These are phyloP conservation scores for Caenorhabditis sulstoni DNA, from an alignment of 2,888 invertebrate species.

Conservation along the genomic window DNA sequence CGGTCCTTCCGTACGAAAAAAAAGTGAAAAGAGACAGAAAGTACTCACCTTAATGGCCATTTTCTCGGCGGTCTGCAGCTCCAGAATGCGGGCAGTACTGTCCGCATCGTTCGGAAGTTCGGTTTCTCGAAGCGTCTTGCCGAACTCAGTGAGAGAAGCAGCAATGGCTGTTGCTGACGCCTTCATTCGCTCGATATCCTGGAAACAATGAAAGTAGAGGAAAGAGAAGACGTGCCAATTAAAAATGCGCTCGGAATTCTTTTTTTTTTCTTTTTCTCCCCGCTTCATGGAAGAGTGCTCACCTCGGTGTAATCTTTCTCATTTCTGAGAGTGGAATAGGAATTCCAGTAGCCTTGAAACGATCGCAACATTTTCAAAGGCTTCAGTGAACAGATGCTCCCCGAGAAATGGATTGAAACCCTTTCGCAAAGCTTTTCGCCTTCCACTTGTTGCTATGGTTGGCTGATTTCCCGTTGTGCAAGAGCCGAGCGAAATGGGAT, in stretches of 20 bases:
- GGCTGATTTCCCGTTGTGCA: slow-evolving; percentile 24
- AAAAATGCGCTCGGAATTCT: slow-evolving; percentile 35
- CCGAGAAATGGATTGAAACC: not conserved
- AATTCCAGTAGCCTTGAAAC: slow-evolving; percentile 55
- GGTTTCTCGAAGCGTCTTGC: slow-evolving; percentile 87
- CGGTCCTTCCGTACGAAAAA: not conserved
- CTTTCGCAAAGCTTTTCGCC: not conserved
- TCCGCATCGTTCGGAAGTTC: slow-evolving; percentile 91
- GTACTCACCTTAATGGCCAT: slow-evolving; percentile 79
- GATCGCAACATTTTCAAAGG: slow-evolving; percentile 35
- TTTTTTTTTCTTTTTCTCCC: slow-evolving; percentile 13
- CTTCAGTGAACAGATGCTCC: not conserved
- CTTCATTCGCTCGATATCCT: slow-evolving; percentile 96
- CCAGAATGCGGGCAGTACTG: slow-evolving; percentile 90
- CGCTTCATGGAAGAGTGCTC: too few relatives aligned
- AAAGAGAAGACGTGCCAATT: slow-evolving; percentile 38
- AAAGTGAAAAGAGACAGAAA: not conserved
- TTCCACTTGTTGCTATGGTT: slow-evolving; percentile 33
- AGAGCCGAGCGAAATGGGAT: not conserved
- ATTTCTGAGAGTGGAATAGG: slow-evolving; percentile 46
- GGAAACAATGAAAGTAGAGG: slow-evolving; percentile 78
- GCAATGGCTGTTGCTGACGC: slow-evolving; percentile 93
- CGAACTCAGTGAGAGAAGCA: slow-evolving; percentile 89
- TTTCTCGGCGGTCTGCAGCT: slow-evolving; percentile 86
- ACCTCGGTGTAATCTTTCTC: slow-evolving; percentile 47